phyloP scores from a whole-genome alignment of 2,888 invertebrate species.

The Choreutis nemorana region DNA sequence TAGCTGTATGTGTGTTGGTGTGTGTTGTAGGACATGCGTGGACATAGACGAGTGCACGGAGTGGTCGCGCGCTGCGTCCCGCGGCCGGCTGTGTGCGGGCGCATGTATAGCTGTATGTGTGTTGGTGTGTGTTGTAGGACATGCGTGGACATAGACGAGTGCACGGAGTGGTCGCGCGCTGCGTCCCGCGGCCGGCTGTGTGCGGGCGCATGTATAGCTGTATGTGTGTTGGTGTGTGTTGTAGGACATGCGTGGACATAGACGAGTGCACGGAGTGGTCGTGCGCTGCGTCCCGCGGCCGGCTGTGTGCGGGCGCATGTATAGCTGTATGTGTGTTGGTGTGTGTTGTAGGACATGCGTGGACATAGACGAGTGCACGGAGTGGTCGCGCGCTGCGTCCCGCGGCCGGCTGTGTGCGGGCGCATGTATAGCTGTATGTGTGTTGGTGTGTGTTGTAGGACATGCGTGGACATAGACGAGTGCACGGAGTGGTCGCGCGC shows the following conservation, averaged over 20 bases:
- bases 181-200: constrained; percentile 73
- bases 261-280: constrained; percentile 70
- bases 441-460: constrained; percentile 37
- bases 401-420: constrained; percentile 81
- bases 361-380: constrained; percentile 80
- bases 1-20: no score
- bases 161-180: constrained; percentile 34
- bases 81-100: constrained; percentile 81
- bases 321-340: not conserved
- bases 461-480: constrained; percentile 81
- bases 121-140: no score
- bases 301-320: constrained; percentile 87
- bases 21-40: constrained; percentile 69
- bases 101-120: no score
- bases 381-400: constrained; percentile 46
- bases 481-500: constrained; percentile 47
- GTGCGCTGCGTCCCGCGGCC: constrained; percentile 60
- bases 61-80: constrained; percentile 48
- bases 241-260: constrained; percentile 77
- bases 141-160: constrained; percentile 82
- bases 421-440: constrained; percentile 73
- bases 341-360: constrained; percentile 70
- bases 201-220: constrained; percentile 90
- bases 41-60: constrained; percentile 80
- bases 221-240: no score